Percentiles rank a stretch among this genome's conserved stretches.
These are phyloP conservation scores for Chloroclystis v-ata DNA, from an alignment of 2,888 invertebrate genomes.

Conservation along the genomic window DNA sequence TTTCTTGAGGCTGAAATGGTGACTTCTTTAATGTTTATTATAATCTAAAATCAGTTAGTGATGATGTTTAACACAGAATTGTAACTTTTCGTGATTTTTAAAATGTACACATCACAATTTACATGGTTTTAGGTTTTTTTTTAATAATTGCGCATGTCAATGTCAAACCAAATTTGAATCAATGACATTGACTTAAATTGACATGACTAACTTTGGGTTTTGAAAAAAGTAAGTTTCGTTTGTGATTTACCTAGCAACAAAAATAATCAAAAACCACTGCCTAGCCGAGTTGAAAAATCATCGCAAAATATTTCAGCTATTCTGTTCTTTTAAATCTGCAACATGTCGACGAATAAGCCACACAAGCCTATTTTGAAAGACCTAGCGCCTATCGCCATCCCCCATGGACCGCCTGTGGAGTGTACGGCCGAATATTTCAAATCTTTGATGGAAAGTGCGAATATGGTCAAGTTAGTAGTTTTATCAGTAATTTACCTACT, in stretches of 20 bases:
- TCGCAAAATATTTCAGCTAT: no score
- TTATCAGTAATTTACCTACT: background rate
- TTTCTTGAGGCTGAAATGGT: slow-evolving; percentile 55
- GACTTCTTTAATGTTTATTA: slow-evolving; percentile 4
- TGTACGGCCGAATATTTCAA: slow-evolving; percentile 73
- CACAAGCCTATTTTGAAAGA: slow-evolving; percentile 37
- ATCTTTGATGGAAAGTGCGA: slow-evolving; percentile 70
- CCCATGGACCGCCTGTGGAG: slow-evolving; percentile 71
- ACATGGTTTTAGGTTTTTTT: no score
- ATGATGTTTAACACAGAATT: background rate
- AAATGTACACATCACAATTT: no score
- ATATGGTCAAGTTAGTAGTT: slow-evolving; percentile 69
- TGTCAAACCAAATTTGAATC: background rate
- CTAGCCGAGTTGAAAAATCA: no score
- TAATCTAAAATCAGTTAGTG: background rate
- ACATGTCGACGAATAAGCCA: slow-evolving; percentile 4
- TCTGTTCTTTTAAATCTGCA: background rate
- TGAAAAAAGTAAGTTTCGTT: no score
- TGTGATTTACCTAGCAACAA: no score
- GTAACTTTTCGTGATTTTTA: no score
- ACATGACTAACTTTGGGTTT: background rate
- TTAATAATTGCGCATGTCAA: no score
- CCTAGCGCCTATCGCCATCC: slow-evolving; percentile 69
- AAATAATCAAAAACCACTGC: no score
- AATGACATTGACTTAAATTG: background rate